Conservation (phyloP, 2,113 vertebrate species). For the Aegithalos caudatus region DNA sequence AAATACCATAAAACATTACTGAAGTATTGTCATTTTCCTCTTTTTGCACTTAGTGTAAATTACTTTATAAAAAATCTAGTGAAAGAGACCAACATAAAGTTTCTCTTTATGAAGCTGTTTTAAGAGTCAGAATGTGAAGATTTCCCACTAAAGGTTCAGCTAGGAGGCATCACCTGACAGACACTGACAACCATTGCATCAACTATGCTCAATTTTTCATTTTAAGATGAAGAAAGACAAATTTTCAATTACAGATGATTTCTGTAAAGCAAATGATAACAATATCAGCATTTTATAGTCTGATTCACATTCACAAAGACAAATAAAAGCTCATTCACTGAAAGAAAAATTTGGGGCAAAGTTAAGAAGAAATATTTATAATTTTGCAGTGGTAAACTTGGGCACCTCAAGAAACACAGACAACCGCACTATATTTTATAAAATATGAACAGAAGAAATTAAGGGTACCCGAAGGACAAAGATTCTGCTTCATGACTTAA, state of each 20-base stretch:
- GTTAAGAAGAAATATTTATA: not conserved
- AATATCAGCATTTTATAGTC: not conserved
- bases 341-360: not conserved
- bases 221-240: not conserved
- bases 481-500: not conserved
- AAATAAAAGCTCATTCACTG: not conserved
- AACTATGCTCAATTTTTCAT: not conserved
- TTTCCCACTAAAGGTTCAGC: not conserved
- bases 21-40: not conserved
- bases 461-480: not conserved
- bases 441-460: not conserved
- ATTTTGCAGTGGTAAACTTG: not conserved
- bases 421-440: not conserved
- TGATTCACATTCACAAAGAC: not conserved
- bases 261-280: not conserved
- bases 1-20: not conserved
- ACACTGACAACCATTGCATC: not conserved
- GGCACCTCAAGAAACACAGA: not conserved
- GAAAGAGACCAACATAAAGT: not conserved
- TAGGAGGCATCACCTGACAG: not conserved
- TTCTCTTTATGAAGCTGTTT: not conserved
- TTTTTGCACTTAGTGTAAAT: not conserved
- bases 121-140: not conserved
- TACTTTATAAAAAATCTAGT: not conserved
- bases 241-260: not conserved